Evolutionary conservation across 2,888 invertebrate species (phyloP), one percentile per base, ranked within the genome.

Genomic region (Petrolisthes cinctipes): DNA sequence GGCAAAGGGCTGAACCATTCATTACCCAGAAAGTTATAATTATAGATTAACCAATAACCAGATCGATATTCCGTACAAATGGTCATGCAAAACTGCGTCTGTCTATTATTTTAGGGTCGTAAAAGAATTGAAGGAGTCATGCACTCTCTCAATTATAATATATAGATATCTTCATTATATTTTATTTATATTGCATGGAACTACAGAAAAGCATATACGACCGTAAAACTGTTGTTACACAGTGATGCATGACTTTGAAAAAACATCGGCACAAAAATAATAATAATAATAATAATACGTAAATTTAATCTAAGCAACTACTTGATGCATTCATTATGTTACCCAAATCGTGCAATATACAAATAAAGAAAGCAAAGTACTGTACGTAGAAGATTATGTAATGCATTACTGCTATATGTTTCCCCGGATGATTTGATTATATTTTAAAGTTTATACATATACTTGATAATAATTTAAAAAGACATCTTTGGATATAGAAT

Each of bases 291-390:
- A 7, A 20, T 14, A 14, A 66, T 66, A 17, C 7, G 37, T n/a
- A 66, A 66, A 17, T 20, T 53, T 51, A 4, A 4, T 81, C 81
- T 81, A 71, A 81, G 81, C 66, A 20, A 81, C 81, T 81, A 81
- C 81, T 37, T 20, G 23, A 80, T 80, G 20, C 61, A 71, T 71
- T 6, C 37, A 37, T 76, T 17, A 37, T 17, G 3, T 61, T 57
- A 61, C 51, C 37, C 66, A 81, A 54, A 66, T n/a, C 81, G 66
- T 81, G 81, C 81, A 81, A 66, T n/a, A 81, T 37, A 9, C 7
- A 23, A 53, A 78, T 81, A 66, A 37, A 37, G 23, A 14, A 57
- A 7, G 6, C 57, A 5, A 54, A 17, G 23, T 1, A n/a, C 20
- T 57, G 61, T 56, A 61, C 57, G 56, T n/a, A 61, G 17, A 57